Evolutionary conservation across 1,140 invertebrate species (phyloP).

Genomic region (Drosophila kurseongensis): DNA sequence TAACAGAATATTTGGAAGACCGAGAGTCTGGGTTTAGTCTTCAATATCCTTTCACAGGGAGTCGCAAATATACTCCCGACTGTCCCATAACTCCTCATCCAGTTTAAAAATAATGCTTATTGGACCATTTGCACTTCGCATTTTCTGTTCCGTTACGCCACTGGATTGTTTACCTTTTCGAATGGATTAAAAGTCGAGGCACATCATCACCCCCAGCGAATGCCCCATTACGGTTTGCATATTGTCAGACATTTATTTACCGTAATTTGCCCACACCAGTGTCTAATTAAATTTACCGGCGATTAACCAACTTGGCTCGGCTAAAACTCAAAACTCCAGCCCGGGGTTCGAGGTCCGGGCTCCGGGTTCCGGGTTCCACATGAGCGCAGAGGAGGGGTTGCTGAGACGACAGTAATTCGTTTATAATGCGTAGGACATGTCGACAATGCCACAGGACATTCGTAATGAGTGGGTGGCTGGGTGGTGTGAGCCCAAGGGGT

Average conservation of each 20-base stretch:
- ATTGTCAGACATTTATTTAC: constrained; percentile 78
- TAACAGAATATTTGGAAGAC: no score
- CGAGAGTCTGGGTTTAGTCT: not conserved
- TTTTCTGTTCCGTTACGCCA: constrained; percentile 22
- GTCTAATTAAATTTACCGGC: constrained; percentile 83
- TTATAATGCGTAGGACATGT: constrained; percentile 84
- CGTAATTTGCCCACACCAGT: constrained; percentile 73
- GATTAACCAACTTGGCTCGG: constrained; percentile 77
- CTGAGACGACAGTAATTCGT: constrained; percentile 80
- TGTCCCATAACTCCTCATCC: constrained; percentile 28
- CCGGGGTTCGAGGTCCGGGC: not conserved
- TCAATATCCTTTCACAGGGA: not conserved
- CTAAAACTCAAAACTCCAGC: constrained; percentile 65
- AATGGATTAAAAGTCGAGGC: constrained; percentile 47
- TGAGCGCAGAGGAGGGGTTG: constrained; percentile 14
- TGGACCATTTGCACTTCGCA: constrained; percentile 45
- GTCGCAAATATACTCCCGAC: constrained; percentile 6
- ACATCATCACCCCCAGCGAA: constrained; percentile 5
- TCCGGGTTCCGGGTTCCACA: constrained; percentile 3
- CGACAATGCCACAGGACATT: constrained; percentile 83
- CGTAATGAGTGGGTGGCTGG: constrained; percentile 66
- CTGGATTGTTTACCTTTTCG: constrained; percentile 43
- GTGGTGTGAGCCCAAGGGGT: not conserved
- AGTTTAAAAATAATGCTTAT: constrained; percentile 23
- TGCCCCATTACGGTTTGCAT: constrained; percentile 35